These are phyloP conservation scores for Calypte anna DNA, from an alignment of 2,113 vertebrate genomes.

Conservation along the genomic window DNA sequence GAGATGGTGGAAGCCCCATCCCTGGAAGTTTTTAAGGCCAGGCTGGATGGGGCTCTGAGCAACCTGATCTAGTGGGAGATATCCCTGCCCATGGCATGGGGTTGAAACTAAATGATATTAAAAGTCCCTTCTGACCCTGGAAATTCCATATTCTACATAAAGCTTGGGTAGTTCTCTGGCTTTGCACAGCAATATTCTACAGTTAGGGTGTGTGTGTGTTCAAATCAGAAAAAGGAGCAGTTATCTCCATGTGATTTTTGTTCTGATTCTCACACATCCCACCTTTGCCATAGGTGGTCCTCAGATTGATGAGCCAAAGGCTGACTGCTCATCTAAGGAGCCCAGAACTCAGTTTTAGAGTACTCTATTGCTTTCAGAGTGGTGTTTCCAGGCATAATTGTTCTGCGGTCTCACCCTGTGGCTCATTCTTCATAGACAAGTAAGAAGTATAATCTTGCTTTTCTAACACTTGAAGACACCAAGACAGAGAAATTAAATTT, in stretches of 20 bases:
- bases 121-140: too few relatives aligned
- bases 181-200: not conserved
- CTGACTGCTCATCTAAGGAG: not conserved
- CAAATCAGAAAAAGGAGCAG: not conserved
- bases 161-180: not conserved
- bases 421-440: not conserved
- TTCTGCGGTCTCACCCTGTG: not conserved
- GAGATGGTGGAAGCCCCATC: too few relatives aligned
- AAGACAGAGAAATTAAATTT: not conserved
- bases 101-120: too few relatives aligned
- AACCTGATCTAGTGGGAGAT: too few relatives aligned
- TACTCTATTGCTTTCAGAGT: not conserved
- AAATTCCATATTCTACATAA: not conserved
- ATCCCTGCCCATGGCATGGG: too few relatives aligned
- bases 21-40: too few relatives aligned
- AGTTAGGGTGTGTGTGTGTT: not conserved
- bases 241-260: not conserved
- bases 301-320: not conserved
- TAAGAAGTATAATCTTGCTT: not conserved
- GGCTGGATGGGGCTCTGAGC: too few relatives aligned
- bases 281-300: not conserved
- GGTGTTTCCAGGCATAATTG: not conserved
- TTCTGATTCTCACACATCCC: not conserved
- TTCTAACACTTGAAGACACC: not conserved
- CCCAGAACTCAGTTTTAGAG: not conserved